Conservation (phyloP, 1,140 invertebrate genomes). For the Zophobas morio region DNA sequence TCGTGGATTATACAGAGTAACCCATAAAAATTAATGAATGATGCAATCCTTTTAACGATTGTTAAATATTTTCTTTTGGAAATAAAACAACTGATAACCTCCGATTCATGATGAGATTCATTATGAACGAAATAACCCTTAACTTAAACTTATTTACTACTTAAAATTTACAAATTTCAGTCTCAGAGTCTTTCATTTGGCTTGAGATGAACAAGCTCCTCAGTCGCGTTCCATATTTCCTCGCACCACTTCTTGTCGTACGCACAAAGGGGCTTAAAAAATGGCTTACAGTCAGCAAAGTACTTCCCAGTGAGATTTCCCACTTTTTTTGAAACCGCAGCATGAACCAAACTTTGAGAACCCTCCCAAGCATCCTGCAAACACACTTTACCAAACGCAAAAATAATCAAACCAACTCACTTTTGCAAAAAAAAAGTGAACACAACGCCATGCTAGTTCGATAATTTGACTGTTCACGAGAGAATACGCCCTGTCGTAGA, state of each 20-base stretch:
- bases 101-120: no score
- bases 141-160: no score
- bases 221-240: slow-evolving; percentile 42
- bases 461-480: not conserved
- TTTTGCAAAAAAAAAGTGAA: not conserved
- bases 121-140: no score
- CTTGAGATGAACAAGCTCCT: not conserved
- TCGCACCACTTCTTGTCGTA: slow-evolving; percentile 40
- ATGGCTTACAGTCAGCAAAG: slow-evolving; percentile 43
- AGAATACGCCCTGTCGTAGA: slow-evolving; percentile 9
- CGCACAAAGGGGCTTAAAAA: slow-evolving; percentile 29
- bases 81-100: no score
- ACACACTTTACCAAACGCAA: slow-evolving; percentile 43
- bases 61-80: no score
- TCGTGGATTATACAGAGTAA: no score
- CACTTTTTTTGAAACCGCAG: slow-evolving; percentile 70
- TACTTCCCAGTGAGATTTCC: slow-evolving; percentile 49
- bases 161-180: no score
- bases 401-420: not conserved
- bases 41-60: no score
- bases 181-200: not conserved
- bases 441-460: not conserved
- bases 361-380: slow-evolving; percentile 70
- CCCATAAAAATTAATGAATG: no score
- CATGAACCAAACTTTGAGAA: slow-evolving; percentile 73